Base-by-base conservation (phyloP, 2,888 invertebrate genomes). In the Hypomecis atomaria region DNA sequence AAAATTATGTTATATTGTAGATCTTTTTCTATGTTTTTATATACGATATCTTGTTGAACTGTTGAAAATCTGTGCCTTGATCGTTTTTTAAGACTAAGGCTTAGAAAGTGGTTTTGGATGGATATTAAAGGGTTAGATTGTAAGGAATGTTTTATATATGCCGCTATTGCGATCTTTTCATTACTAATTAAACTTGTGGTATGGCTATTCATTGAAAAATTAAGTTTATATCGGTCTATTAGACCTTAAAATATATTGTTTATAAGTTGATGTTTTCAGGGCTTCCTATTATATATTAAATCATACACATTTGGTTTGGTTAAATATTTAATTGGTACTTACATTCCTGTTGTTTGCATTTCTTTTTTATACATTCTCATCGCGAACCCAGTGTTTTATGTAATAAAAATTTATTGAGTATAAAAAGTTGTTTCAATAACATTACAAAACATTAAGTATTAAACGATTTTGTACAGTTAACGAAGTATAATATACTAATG, bases 251-350 rank as follows among this genome's bases (percentile, higher is more conserved):
- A 11, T 61, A 60, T 55, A 42, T 60, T 1, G 42, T 55, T 48
- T 54, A 34, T 58, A 40, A 54, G 56, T 34, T 61, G 40, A 37
- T 55, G 54, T 13, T 40, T 45, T 37, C 48, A 62, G 79, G 76
- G 79, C 78, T 80, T 82, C 74, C 76, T 71, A 59, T 45, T 73
- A 48, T 65, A 62, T 61, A 70, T 76, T 65, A 71, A 79, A 80
- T 79, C 73, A 86, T 79, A 83, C 71, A 81, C 73, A 72, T 71
- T 72, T 75, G 70, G 72, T 78, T 83, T 82, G 77, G 83, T 90
- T 88, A 89, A 87, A 82, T 77, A 75, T 84, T 89, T 90, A 85
- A 86, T 90, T 84, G 81, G 84, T 86, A 81, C 79, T 77, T 88
- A 89, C 90, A 90, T 90, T 90, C 89, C 89, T 82, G 81, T 86